Evolutionary conservation across 2,113 vertebrate species (phyloP), one percentile per base, ranked within the genome.

Genomic region (Pseudopipra pipra): DNA sequence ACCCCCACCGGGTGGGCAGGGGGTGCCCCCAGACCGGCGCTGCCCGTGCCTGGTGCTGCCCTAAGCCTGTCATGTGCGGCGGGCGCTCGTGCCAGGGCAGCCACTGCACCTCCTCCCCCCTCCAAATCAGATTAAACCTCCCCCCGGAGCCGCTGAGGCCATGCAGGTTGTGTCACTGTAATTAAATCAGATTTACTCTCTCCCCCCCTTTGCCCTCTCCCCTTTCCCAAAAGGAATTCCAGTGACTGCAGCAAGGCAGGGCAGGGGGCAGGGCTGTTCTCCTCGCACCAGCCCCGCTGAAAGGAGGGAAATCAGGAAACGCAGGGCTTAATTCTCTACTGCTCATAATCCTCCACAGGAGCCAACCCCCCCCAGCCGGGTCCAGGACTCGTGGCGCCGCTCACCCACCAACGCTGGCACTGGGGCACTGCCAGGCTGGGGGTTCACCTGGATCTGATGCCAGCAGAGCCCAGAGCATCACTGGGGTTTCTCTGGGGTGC

Each of bases 151-250:
- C 1, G 5, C 76, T 2, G 65, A 62, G 90, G 91, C 89, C 90
- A 33, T 46, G 93, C 81, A 95, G 59, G 66, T 55, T 51, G 59
- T 81, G 77, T 74, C 87, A 72, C 10, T 52, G 74, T 47, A 66
- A 95, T 95, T 96, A 79, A 95, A 97, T 90, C 95, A 94, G 92
- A 95, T 96, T 97, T 97, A 43, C 52, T 15, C 18, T 24, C 72
- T 55, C 37, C 12, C 10, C 27, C 37, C 12, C 12, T 30, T 2
- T 30, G 4, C 63, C 44, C 55, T 21, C 67, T 11, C 25, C 46
- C 54, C 54, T 56, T 68, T 85, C 87, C 89, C 73, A 7, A 33
- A 39, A 73, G 91, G 96, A 91, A 95, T 95, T 93, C 89, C 27
- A 7, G 58, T 5, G 76, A 5, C 70, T 12, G 55, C 0, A n/a